These are phyloP conservation scores for Odontocolon sp. DNA, from an alignment of 2,888 invertebrate genomes.

Conservation along the genomic window DNA sequence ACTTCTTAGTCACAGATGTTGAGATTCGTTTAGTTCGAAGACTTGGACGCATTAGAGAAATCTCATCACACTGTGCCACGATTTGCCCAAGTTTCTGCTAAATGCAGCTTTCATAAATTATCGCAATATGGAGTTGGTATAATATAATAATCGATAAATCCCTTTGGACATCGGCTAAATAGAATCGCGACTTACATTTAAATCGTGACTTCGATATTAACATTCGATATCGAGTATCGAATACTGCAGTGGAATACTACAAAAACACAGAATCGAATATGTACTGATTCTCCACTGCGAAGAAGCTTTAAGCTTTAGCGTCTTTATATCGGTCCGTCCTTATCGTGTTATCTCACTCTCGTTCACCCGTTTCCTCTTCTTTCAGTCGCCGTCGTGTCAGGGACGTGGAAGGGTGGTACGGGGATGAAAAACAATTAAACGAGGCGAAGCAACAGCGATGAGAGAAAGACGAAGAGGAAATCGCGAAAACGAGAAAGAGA, in stretches of 20 bases:
- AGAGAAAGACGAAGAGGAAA: constrained; percentile 3
- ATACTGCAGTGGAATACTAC: not conserved
- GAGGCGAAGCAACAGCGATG: constrained; percentile 6
- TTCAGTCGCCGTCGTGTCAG: constrained; percentile 36
- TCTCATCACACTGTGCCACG: too few species aligned
- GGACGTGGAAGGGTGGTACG: constrained; percentile 19
- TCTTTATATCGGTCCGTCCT: constrained; percentile 35
- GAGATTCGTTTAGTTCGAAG: too few species aligned
- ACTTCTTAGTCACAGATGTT: too few species aligned
- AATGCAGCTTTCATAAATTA: too few species aligned
- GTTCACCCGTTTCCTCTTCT: constrained; percentile 12
- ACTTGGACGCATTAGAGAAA: too few species aligned
- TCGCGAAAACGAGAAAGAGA: constrained; percentile 62
- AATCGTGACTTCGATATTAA: constrained; percentile 12
- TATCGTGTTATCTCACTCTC: constrained; percentile 30
- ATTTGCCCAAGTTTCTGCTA: too few species aligned
- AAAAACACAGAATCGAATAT: constrained; percentile 13
- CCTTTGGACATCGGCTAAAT: too few species aligned
- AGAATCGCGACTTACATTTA: not conserved
- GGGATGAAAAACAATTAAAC: constrained; percentile 51
- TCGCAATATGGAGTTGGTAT: not conserved
- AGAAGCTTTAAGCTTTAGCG: constrained; percentile 36
- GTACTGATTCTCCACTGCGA: not conserved
- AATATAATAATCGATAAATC: not conserved
- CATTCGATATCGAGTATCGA: not conserved